Conservation (phyloP, 2,797 vertebrate genomes). For the Hydrocynus forskahlii region DNA sequence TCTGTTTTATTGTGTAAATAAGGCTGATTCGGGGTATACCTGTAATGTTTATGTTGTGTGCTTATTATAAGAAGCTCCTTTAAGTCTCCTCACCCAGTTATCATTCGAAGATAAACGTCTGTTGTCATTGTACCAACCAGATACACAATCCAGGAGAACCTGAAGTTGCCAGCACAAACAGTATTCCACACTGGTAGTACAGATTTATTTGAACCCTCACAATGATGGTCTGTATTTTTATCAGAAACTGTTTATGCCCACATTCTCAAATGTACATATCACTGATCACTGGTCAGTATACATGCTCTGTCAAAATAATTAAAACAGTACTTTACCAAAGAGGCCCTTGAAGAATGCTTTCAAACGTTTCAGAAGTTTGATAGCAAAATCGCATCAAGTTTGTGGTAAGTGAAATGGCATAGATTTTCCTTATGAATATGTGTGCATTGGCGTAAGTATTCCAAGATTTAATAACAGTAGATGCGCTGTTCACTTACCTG, state of each 20-base stretch:
- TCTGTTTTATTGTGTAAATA: slow-evolving; percentile 30
- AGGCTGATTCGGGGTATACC: slow-evolving; percentile 8
- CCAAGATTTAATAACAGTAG: no score
- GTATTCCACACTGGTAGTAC: slow-evolving; percentile 15
- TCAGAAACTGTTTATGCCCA: not conserved
- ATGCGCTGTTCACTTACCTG: no score
- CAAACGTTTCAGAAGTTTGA: not conserved
- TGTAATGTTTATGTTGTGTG: slow-evolving; percentile 3
- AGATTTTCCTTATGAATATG: no score
- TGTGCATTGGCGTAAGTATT: no score
- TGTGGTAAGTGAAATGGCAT: no score
- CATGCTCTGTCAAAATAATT: slow-evolving; percentile 21
- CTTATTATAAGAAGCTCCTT: slow-evolving; percentile 1
- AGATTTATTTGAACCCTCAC: slow-evolving; percentile 19
- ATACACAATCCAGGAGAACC: not conserved
- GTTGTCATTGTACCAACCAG: not conserved
- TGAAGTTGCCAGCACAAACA: not conserved
- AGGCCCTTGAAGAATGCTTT: not conserved
- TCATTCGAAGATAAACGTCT: slow-evolving; percentile 3
- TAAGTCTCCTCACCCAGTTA: not conserved
- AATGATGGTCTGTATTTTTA: slow-evolving; percentile 16
- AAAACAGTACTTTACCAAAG: not conserved
- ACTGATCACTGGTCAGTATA: slow-evolving; percentile 29
- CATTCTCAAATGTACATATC: slow-evolving; percentile 33
- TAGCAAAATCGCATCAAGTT: no score